Conservation (phyloP, 2,888 invertebrate genomes). For the Bimastos eiseni region DNA sequence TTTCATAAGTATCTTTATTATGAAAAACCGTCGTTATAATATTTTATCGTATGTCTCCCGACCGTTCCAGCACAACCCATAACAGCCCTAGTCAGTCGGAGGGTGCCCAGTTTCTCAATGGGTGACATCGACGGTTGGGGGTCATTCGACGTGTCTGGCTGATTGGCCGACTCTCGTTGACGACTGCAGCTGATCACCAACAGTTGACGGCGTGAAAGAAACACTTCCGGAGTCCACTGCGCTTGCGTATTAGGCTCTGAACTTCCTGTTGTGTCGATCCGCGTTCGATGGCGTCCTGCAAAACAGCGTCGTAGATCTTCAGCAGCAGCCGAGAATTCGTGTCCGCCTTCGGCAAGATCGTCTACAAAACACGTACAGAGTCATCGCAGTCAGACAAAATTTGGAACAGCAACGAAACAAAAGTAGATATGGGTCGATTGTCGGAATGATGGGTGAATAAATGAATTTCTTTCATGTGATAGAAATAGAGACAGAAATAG, state of each 20-base stretch:
- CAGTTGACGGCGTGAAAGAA: slow-evolving; percentile 48
- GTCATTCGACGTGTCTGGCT: neutral
- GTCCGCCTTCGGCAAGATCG: neutral
- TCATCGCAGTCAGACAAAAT: neutral
- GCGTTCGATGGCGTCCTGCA: slow-evolving; percentile 38
- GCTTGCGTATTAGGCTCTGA: slow-evolving; percentile 32
- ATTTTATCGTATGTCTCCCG: neutral
- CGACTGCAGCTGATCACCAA: slow-evolving; percentile 33
- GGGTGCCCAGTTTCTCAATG: neutral
- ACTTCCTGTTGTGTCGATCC: slow-evolving; percentile 32
- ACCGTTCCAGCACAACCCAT: neutral
- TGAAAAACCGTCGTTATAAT: neutral
- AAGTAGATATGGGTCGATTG: too few species aligned
- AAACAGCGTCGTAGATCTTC: slow-evolving; percentile 36
- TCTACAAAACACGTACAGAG: neutral
- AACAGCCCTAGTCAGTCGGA: neutral
- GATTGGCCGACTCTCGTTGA: neutral
- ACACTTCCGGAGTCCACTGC: slow-evolving; percentile 43
- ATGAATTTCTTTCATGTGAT: too few species aligned
- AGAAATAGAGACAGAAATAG: too few species aligned
- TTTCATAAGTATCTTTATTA: neutral
- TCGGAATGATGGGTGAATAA: too few species aligned
- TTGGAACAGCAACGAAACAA: neutral
- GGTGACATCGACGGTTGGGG: neutral
- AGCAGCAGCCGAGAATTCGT: slow-evolving; percentile 28